Percentiles rank a stretch among this genome's conserved stretches.
These are phyloP conservation scores for Bubo scandiacus DNA, from an alignment of 2,113 vertebrate genomes.

Conservation along the genomic window DNA sequence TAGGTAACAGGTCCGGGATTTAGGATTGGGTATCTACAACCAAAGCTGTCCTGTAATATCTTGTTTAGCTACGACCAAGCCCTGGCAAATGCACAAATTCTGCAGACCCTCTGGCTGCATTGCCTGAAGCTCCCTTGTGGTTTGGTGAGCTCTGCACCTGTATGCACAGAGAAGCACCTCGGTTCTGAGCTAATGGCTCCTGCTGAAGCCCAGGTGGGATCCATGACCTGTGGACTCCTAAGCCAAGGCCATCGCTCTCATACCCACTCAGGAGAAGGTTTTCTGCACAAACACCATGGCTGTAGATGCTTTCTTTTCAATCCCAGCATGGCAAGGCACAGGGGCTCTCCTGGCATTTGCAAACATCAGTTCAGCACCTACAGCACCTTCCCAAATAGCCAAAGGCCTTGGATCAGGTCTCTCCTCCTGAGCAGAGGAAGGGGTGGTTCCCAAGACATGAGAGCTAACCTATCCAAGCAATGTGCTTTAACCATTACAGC, in stretches of 20 bases:
- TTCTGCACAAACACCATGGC: background rate
- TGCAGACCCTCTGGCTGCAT: background rate
- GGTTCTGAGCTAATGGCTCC: background rate
- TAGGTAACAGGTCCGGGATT: background rate
- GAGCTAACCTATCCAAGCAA: background rate
- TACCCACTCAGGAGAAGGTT: background rate
- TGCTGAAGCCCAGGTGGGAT: background rate
- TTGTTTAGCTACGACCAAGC: background rate
- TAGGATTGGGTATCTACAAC: background rate
- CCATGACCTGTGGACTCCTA: fast-evolving
- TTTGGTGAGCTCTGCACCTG: background rate
- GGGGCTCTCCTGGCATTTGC: background rate
- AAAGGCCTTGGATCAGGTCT: background rate
- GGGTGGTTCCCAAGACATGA: background rate
- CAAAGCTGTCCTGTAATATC: background rate
- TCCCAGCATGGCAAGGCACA: background rate
- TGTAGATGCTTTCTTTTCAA: background rate
- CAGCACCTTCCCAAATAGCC: background rate
- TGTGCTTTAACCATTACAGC: fast-evolving
- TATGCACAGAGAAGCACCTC: background rate
- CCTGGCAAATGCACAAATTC: background rate
- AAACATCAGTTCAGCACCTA: background rate
- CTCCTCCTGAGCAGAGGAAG: background rate
- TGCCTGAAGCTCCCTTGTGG: background rate
- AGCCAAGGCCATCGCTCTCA: background rate